Evolutionary conservation across 2,113 vertebrate species (phyloP).

Genomic region (Erpornis zantholeuca): DNA sequence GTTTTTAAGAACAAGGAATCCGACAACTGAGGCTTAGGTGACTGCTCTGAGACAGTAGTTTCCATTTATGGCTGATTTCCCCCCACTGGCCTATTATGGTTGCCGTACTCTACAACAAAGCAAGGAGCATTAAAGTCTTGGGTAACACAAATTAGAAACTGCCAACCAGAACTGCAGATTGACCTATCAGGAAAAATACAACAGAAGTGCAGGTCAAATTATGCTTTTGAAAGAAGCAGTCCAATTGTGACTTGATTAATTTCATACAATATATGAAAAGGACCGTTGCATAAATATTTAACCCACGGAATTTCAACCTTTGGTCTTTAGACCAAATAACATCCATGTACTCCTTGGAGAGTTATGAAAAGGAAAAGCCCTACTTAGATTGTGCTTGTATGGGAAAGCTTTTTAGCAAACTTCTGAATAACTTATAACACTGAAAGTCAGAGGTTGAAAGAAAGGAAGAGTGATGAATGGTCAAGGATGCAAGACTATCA

Average conservation of each 20-base stretch:
- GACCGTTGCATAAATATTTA: background rate
- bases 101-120: background rate
- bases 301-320: background rate
- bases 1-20: background rate
- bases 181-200: background rate
- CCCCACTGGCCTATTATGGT: background rate
- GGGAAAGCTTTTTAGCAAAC: background rate
- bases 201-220: background rate
- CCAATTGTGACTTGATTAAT: background rate
- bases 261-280: background rate
- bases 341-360: background rate
- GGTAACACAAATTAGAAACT: background rate
- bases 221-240: background rate
- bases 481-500: background rate
- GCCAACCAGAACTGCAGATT: background rate
- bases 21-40: background rate
- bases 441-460: background rate
- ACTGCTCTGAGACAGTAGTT: background rate
- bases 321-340: background rate
- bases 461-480: background rate
- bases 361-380: background rate
- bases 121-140: background rate
- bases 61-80: background rate
- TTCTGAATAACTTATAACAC: background rate
- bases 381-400: background rate